Base-by-base conservation (phyloP, 1,140 invertebrate species). In the Euschistus heros region DNA sequence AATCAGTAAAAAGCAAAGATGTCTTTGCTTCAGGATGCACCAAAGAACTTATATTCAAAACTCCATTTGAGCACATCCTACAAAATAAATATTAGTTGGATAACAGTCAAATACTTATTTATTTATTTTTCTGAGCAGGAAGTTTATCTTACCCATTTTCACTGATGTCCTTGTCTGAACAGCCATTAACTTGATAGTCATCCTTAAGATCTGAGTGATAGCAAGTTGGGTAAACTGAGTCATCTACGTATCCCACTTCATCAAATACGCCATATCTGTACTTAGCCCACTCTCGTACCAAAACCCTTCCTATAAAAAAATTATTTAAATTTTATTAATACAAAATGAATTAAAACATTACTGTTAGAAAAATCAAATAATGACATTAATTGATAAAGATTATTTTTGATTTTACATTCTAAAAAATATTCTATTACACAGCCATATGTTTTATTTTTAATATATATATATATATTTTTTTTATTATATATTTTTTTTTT, bases 241-340 rank as follows among this genome's bases (percentile, higher is more conserved):
- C 83, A 18, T 78, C 77, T 22, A 74, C 68, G 67, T 80, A 82
- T 2, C 84, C 82, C 64, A 82, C 78, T 75, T 86, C 84, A 67
- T 85, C 83, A 72, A 86, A 87, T 2, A 87, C 81, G 20, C 85
- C 85, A 74, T 84, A 87, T 0, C 85, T 78, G 70, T 83, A 85
- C 71, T 82, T 83, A 2, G 81, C 81, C 77, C 83, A 87, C 71
- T 86, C 80, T 66, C 79, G 81, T 1, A 84, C 77, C 17, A 87
- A 72, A 18, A 76, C 72, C 64, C 78, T 75, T n/a, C 75, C 82
- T 79, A 72, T 59, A 65, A 64, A 24, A 14, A 62, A 22, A 52
- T 18, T 42, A 42, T 18, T n/a, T n/a, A n/a, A 27, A 30, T 27
- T 1, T 6, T 20, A 30, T 30, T 59, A 17, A 59, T 17, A 59